Evolutionary conservation across 2,888 invertebrate genomes (phyloP), one percentile per base, ranked within the genome.

Genomic region (Abscondita cerata): DNA sequence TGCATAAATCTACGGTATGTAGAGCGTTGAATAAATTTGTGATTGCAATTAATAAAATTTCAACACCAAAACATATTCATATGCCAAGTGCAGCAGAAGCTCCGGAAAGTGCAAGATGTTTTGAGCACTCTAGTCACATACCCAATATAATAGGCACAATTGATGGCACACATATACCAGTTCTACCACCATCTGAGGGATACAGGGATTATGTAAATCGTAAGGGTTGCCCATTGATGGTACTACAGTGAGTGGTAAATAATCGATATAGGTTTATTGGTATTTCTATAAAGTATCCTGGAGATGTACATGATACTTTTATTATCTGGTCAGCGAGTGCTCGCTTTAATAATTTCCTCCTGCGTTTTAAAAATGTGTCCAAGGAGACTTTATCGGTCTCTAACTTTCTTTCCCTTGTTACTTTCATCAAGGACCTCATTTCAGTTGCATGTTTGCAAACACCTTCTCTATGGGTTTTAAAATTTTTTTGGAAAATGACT

Each of bases 81-180:
- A 69, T 77, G 69, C 74, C 75, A 46, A 64, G 65, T 25, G 55
- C 58, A 34, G 55, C 52, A 19, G 74, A 75, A 59, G 69, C 71
- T 11, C 19, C 55, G 52, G 56, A 65, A 25, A 46, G 33, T 44
- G 56, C 59, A 40, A 20, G 31, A 41, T 31, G 38, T 41, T 75
- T 72, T 69, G 70, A 75, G 52, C 53, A 70, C 19, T 53, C 54
- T 1, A 62, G 67, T 33, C 60, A 68, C 47, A 67, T 75, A 12
- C 73, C 74, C n/a, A 72, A 75, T 65, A 60, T 75, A 9, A 68
- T 75, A 57, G 73, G 75, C 25, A 68, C 65, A 12, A 73, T 75
- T 46, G 70, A 74, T 61, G 68, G 68, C 6, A 57, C 63, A 5
- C 66, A 69, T 34, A 67, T 72, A 33, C 66, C 66, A 12, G 61